phyloP scores from a whole-genome alignment of 2,113 vertebrate species.

The Eptatretus burgeri region DNA sequence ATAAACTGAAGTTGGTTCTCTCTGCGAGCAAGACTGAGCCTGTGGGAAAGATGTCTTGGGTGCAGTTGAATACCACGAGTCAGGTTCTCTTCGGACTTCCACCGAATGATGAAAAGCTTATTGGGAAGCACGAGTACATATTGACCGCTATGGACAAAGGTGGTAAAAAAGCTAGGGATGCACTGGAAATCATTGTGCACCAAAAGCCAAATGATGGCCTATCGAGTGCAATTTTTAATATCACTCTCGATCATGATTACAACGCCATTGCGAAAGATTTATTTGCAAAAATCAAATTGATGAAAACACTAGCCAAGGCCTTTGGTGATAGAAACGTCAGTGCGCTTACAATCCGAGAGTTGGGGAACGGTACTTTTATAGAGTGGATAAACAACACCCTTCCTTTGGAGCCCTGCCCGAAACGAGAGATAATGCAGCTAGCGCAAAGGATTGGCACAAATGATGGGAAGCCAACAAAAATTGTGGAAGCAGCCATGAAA shows the following conservation, averaged over 20 bases:
- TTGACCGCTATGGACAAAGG: constrained; percentile 73
- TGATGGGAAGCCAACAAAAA: constrained; percentile 24
- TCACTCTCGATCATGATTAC: constrained; percentile 43
- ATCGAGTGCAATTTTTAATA: constrained; percentile 43
- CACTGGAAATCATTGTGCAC: constrained; percentile 63
- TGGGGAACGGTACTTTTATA: constrained; percentile 49
- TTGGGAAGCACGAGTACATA: constrained; percentile 61
- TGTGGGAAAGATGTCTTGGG: constrained; percentile 45
- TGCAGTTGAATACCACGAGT: constrained; percentile 78
- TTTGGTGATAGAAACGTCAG: constrained; percentile 67
- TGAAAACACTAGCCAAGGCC: constrained; percentile 55
- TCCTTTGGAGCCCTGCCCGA: constrained; percentile 41
- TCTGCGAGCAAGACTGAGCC: constrained; percentile 40
- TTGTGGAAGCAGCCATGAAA: constrained; percentile 39
- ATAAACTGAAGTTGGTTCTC: constrained; percentile 53
- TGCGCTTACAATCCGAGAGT: constrained; percentile 43
- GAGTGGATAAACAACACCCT: constrained; percentile 82
- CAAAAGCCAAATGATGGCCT: constrained; percentile 32
- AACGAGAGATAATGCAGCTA: constrained; percentile 38
- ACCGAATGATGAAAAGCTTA: constrained; percentile 20
- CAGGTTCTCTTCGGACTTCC: constrained; percentile 76
- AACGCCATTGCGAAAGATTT: constrained; percentile 29
- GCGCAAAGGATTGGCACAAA: constrained; percentile 40
- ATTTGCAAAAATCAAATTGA: constrained; percentile 51
- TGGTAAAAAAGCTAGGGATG: constrained; percentile 45